Evolutionary conservation across 2,888 invertebrate species (phyloP).

Genomic region (Cerastoderma edule): DNA sequence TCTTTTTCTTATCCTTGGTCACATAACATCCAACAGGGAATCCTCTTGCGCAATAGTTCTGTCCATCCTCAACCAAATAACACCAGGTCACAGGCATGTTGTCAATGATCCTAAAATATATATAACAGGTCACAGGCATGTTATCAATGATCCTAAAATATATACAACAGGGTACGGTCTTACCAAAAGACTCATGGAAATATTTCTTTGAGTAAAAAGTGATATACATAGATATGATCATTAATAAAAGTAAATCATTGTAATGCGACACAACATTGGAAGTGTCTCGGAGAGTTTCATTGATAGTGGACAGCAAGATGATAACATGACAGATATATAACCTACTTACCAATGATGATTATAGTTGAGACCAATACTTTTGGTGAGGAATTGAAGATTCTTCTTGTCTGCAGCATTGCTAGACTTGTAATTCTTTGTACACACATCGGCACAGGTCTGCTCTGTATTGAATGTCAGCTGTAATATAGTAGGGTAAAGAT

Average conservation of each 20-base stretch:
- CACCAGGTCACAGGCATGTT: constrained; percentile 99
- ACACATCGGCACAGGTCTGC: constrained; percentile 85
- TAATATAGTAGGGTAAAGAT: constrained; percentile 71
- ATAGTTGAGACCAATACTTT: constrained; percentile 97
- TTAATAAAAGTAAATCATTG: too few relatives aligned
- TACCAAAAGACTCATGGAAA: too few relatives aligned
- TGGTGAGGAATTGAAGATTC: constrained; percentile 92
- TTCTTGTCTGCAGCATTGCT: constrained; percentile 87
- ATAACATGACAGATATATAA: too few relatives aligned
- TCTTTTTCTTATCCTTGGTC: constrained; percentile 86
- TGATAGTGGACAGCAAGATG: too few relatives aligned
- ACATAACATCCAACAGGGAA: constrained; percentile 99
- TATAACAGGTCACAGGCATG: constrained; percentile 99
- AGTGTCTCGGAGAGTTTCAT: too few relatives aligned
- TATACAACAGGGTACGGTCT: constrained; percentile 99
- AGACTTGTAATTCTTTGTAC: constrained; percentile 89
- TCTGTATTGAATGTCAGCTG: constrained; percentile 91
- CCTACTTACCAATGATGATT: constrained; percentile 97
- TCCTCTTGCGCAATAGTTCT: constrained; percentile 93
- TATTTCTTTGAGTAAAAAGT: too few relatives aligned
- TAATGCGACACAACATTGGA: too few relatives aligned
- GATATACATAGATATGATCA: too few relatives aligned
- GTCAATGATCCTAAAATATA: constrained; percentile 89
- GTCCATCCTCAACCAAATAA: constrained; percentile 86
- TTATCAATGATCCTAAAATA: constrained; percentile 92